Conservation (phyloP, 2,888 invertebrate species). For the Ditula angustiorana region DNA sequence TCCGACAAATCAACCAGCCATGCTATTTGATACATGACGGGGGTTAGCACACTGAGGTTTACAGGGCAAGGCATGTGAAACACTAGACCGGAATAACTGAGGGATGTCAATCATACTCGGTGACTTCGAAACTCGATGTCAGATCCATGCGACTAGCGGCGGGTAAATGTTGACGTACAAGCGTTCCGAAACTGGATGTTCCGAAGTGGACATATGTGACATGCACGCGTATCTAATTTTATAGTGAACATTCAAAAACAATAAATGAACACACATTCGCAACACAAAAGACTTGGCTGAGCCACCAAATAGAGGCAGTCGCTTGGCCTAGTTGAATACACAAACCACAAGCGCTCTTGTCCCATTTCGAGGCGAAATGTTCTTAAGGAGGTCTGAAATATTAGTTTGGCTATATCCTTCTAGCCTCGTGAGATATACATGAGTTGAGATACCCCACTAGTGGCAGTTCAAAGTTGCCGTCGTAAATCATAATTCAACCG, state of each 20-base stretch:
- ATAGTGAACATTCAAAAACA: too few relatives aligned
- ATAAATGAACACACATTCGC: not conserved
- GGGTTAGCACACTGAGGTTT: slow-evolving; percentile 6
- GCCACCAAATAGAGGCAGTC: not conserved
- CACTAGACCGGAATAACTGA: slow-evolving; percentile 7
- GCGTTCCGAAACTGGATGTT: not conserved
- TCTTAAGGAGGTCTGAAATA: slow-evolving; percentile 23
- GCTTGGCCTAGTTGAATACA: slow-evolving; percentile 13
- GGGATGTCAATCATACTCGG: slow-evolving; percentile 4
- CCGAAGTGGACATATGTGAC: not conserved
- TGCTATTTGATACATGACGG: slow-evolving; percentile 32
- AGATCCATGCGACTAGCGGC: slow-evolving; percentile 11
- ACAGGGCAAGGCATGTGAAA: slow-evolving; percentile 1
- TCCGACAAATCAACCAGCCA: slow-evolving; percentile 33
- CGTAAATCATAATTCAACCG: slow-evolving; percentile 61
- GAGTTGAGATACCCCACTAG: slow-evolving; percentile 16
- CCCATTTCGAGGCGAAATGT: slow-evolving; percentile 15
- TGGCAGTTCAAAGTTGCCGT: slow-evolving; percentile 57
- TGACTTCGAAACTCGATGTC: slow-evolving; percentile 20
- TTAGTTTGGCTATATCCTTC: slow-evolving; percentile 12
- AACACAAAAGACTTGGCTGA: slow-evolving; percentile 4
- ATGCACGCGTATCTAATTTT: too few relatives aligned
- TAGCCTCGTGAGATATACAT: slow-evolving; percentile 19
- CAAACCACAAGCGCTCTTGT: slow-evolving; percentile 17
- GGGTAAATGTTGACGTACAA: not conserved